A percentile compares a stretch with the other conserved stretches of the same genome.
These are phyloP conservation scores for Glyptemys insculpta DNA, from an alignment of 2,797 vertebrate genomes.

Conservation along the genomic window DNA sequence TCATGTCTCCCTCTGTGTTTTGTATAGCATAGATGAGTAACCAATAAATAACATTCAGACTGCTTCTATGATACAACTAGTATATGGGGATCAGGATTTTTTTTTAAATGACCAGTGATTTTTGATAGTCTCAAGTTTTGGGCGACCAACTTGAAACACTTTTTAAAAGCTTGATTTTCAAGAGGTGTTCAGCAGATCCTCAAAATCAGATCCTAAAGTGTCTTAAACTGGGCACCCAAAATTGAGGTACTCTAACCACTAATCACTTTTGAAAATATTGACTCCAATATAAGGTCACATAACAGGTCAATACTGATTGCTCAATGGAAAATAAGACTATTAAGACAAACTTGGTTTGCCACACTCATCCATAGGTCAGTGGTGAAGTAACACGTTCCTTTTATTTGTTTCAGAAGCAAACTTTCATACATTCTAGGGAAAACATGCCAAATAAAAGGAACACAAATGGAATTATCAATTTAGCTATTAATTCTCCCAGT, in stretches of 20 bases:
- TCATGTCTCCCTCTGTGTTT: not conserved
- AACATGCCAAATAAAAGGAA: not conserved
- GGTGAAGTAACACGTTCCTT: not conserved
- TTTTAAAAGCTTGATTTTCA: not conserved
- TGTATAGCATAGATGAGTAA: not conserved
- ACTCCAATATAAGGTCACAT: not conserved
- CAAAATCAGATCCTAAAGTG: not conserved
- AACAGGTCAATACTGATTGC: not conserved
- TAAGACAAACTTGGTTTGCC: not conserved
- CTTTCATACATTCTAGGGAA: fast-evolving
- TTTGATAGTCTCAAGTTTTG: not conserved
- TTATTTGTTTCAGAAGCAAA: not conserved
- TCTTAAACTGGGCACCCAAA: not conserved
- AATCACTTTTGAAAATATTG: not conserved
- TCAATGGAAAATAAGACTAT: not conserved
- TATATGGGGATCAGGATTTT: not conserved
- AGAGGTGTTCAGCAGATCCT: not conserved
- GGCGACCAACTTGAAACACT: not conserved
- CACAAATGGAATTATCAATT: not conserved
- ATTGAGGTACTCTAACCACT: not conserved
- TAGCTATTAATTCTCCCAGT: not conserved
- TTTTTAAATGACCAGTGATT: not conserved
- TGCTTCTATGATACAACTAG: not conserved
- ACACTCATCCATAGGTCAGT: not conserved
- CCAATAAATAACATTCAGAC: not conserved